phyloP scores from a whole-genome alignment of 1,140 invertebrate species.

The Nephila pilipes region DNA sequence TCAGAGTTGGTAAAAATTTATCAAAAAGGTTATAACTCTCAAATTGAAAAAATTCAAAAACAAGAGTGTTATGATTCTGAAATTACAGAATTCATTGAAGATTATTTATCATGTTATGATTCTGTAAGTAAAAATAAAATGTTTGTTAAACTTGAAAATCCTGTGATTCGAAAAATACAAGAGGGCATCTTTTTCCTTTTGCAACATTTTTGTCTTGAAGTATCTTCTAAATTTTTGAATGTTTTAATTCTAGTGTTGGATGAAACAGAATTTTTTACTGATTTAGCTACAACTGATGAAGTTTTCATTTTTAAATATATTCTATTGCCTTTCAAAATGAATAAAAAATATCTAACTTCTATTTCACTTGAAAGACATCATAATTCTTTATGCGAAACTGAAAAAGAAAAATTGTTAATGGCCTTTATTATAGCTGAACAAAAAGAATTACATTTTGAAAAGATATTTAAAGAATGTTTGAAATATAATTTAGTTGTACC shows the following conservation, averaged over 20 bases:
- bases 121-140: too few relatives aligned
- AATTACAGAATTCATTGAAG: too few relatives aligned
- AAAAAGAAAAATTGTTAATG: slow-evolving; percentile 8
- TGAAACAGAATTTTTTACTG: background rate
- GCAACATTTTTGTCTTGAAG: background rate
- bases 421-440: background rate
- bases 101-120: too few relatives aligned
- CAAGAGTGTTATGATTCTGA: too few relatives aligned
- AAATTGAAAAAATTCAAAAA: too few relatives aligned
- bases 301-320: background rate
- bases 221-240: background rate
- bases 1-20: too few relatives aligned
- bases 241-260: background rate
- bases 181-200: background rate
- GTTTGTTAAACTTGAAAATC: background rate
- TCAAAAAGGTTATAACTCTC: too few relatives aligned
- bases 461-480: background rate
- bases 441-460: background rate
- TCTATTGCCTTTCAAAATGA: background rate
- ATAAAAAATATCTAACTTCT: background rate
- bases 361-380: too few relatives aligned
- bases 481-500: background rate
- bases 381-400: background rate
- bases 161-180: background rate
- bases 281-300: background rate